Conservation (phyloP, 2,888 invertebrate species). For the Linnaemya vulpina region DNA sequence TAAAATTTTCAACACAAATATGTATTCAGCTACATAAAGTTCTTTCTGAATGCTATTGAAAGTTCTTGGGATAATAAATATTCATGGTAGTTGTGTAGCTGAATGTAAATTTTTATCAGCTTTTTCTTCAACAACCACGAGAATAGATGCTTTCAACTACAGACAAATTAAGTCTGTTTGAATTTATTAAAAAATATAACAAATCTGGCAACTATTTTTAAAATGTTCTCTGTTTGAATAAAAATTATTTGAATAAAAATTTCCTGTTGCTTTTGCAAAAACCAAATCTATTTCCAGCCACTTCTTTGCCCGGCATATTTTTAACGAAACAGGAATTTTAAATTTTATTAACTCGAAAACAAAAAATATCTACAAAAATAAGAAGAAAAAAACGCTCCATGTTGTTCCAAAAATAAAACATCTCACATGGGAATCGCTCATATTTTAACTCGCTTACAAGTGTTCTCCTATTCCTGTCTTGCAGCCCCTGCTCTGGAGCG, state of each 20-base stretch:
- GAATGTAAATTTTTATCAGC: too few relatives aligned
- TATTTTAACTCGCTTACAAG: neutral
- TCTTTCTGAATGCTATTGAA: too few relatives aligned
- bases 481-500: constrained; percentile 33
- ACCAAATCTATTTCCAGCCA: neutral
- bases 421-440: constrained; percentile 17
- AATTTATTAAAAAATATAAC: too few relatives aligned
- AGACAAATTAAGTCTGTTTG: too few relatives aligned
- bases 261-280: constrained; percentile 28
- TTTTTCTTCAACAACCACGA: too few relatives aligned
- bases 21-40: too few relatives aligned
- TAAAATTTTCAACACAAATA: too few relatives aligned
- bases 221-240: neutral
- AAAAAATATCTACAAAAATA: neutral
- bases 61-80: too few relatives aligned
- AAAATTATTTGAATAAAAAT: constrained; percentile 1
- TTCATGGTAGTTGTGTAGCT: too few relatives aligned
- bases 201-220: neutral
- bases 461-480: constrained; percentile 16
- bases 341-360: constrained; percentile 28
- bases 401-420: constrained; percentile 68
- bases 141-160: too few relatives aligned
- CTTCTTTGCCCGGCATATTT: constrained; percentile 1
- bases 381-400: constrained; percentile 28
- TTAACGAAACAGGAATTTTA: constrained; percentile 40